Percentiles rank a stretch among this genome's conserved stretches.
Conservation (phyloP, 2,797 vertebrate genomes). For the Mormyrops boulengeri region DNA sequence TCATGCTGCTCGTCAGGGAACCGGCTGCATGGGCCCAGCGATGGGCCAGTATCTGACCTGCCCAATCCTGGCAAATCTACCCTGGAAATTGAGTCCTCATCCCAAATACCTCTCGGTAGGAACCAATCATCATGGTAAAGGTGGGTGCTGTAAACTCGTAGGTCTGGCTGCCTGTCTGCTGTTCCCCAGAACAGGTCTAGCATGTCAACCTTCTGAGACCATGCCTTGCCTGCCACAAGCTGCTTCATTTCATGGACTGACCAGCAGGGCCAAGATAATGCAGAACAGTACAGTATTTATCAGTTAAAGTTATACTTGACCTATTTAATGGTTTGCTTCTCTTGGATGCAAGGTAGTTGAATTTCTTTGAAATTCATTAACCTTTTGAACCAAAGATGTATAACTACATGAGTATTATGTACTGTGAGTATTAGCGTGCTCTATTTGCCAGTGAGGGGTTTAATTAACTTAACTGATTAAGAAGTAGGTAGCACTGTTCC, state of each 20-base stretch:
- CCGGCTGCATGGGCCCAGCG: neutral
- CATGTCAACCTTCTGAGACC: neutral
- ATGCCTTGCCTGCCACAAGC: neutral
- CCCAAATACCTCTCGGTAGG: neutral
- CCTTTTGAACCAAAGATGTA: neutral
- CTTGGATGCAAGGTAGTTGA: neutral
- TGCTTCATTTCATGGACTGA: neutral
- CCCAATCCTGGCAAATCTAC: neutral
- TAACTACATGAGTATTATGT: neutral
- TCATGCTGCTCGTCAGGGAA: neutral
- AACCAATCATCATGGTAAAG: neutral
- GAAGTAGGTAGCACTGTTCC: neutral
- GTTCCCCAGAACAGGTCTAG: neutral
- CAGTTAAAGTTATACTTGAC: neutral
- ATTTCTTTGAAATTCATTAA: neutral
- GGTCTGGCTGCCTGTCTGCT: neutral
- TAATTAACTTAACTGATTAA: neutral
- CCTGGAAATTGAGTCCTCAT: neutral
- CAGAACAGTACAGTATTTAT: neutral
- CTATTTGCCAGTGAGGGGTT: neutral
- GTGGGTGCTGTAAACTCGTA: neutral
- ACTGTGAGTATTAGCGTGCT: neutral
- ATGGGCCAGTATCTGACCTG: neutral
- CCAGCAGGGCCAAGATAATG: neutral
- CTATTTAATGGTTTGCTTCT: neutral